A percentile compares a stretch with the other conserved stretches of the same genome.
These are phyloP conservation scores for Zaprionus lineosus DNA, from an alignment of 2,888 invertebrate species.

Conservation along the genomic window DNA sequence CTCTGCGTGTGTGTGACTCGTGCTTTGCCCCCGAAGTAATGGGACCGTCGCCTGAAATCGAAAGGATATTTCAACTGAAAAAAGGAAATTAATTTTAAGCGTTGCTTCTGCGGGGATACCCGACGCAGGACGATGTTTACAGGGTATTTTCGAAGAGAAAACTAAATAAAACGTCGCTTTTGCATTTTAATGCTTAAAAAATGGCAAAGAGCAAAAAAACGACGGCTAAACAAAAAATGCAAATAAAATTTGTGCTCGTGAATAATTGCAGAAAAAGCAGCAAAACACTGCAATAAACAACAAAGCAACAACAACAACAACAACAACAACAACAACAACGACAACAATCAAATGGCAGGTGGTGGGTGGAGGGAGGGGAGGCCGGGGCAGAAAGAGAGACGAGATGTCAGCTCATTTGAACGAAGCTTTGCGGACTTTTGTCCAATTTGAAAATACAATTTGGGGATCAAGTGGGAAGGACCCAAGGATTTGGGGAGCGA, in stretches of 20 bases:
- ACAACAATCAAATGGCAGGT: constrained; percentile 28
- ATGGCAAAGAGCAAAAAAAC: constrained; percentile 17
- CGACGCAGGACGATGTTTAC: not conserved
- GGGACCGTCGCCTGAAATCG: too few relatives aligned
- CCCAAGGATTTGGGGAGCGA: too few relatives aligned
- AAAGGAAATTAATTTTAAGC: too few relatives aligned
- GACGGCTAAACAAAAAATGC: constrained; percentile 21
- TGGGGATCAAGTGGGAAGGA: too few relatives aligned
- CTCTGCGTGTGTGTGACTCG: too few relatives aligned
- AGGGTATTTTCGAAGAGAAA: constrained; percentile 39
- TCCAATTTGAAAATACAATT: constrained; percentile 26
- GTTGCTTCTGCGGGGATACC: too few relatives aligned
- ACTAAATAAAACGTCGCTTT: constrained; percentile 20
- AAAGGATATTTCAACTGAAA: too few relatives aligned
- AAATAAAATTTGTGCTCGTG: constrained; percentile 59
- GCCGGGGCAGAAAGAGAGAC: not conserved
- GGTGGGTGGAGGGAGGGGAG: not conserved
- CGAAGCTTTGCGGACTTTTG: constrained; percentile 27
- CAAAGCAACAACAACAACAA: constrained; percentile 4
- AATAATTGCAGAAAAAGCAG: constrained; percentile 68
- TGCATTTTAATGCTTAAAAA: constrained; percentile 34
- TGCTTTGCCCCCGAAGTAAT: too few relatives aligned
- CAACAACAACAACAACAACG: constrained; percentile 29
- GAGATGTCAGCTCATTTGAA: constrained; percentile 31
- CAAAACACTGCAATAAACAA: constrained; percentile 42